Evolutionary conservation across 2,888 invertebrate genomes (phyloP).

Genomic region (Poecilus cupreus): DNA sequence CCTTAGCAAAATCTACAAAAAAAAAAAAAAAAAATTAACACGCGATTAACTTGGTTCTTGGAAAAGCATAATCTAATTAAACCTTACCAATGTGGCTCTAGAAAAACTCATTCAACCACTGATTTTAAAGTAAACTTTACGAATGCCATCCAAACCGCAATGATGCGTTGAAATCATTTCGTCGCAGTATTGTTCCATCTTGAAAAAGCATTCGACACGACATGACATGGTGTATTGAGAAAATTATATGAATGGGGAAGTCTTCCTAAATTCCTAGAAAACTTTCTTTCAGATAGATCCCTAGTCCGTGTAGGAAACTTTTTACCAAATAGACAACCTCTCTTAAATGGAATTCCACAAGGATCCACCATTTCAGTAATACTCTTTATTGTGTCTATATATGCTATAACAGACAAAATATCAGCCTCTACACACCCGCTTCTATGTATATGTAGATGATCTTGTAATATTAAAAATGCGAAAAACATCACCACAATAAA

Average conservation of each 20-base stretch:
- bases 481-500: no score
- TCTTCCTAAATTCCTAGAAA: background rate
- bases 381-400: background rate
- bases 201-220: background rate
- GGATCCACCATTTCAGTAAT: no score
- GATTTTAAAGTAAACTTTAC: background rate
- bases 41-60: background rate
- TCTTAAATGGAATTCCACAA: no score
- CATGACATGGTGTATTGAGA: background rate
- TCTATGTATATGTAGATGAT: no score
- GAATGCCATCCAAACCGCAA: background rate
- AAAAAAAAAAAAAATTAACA: background rate
- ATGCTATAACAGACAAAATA: background rate
- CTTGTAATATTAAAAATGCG: no score
- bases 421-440: no score
- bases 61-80: no score
- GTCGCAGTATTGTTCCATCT: background rate
- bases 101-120: background rate
- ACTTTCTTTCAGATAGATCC: background rate
- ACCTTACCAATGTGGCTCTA: background rate
- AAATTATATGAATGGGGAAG: background rate
- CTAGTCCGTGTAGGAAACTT: background rate
- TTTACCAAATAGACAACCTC: background rate
- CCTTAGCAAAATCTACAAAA: background rate
- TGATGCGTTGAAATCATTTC: background rate